These are phyloP conservation scores for Leptura quadrifasciata DNA, from an alignment of 2,888 invertebrate species.

Conservation along the genomic window DNA sequence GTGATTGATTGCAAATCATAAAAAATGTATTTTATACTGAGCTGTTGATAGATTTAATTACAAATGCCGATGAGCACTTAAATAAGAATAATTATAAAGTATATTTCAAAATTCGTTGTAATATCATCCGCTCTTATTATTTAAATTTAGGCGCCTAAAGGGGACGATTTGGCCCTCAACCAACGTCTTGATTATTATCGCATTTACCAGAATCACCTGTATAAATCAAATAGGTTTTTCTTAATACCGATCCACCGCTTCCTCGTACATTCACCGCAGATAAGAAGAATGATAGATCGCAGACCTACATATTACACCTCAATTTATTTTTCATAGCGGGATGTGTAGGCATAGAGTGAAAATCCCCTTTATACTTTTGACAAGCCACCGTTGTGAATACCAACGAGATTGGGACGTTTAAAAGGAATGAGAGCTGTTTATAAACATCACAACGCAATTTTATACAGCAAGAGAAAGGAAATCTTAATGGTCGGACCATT, in stretches of 20 bases:
- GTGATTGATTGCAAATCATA: too few relatives aligned
- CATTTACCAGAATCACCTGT: slow-evolving; percentile 27
- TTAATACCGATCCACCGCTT: slow-evolving; percentile 34
- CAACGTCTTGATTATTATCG: slow-evolving; percentile 26
- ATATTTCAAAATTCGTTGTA: background rate
- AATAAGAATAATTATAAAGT: too few relatives aligned
- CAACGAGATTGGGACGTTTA: slow-evolving; percentile 46
- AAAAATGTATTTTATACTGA: too few relatives aligned
- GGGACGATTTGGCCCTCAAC: background rate
- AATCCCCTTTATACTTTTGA: slow-evolving; percentile 54
- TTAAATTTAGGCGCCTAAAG: background rate
- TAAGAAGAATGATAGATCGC: slow-evolving; percentile 43
- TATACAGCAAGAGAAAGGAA: slow-evolving; percentile 12
- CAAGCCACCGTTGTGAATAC: slow-evolving; percentile 50
- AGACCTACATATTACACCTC: slow-evolving; percentile 39
- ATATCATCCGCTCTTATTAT: background rate
- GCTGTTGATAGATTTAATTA: too few relatives aligned
- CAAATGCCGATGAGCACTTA: too few relatives aligned
- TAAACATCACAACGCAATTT: slow-evolving; percentile 39
- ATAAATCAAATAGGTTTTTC: slow-evolving; percentile 41
- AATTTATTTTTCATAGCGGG: slow-evolving; percentile 41
- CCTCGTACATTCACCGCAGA: slow-evolving; percentile 28
- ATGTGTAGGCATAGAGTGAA: slow-evolving; percentile 39
- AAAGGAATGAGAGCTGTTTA: slow-evolving; percentile 31
- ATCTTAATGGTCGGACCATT: slow-evolving; percentile 3